Base-by-base conservation (phyloP, 2,797 vertebrate genomes). In the Xenentodon cancila region DNA sequence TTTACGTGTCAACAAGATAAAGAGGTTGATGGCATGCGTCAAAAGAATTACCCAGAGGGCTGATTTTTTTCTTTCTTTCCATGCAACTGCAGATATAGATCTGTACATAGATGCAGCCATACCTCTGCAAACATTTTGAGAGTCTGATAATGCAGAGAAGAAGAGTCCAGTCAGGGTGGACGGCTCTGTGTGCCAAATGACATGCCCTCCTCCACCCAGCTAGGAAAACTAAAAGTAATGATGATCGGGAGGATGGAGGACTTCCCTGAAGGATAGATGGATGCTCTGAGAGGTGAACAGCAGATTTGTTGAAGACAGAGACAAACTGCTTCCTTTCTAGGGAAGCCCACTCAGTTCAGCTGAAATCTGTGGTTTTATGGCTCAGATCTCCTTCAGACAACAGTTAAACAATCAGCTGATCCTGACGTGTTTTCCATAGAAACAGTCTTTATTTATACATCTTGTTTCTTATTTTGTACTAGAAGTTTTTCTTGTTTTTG, bases 231-330 rank as follows among this genome's bases (percentile, higher is more conserved):
- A 25, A 25, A 25, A 25, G 25, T 25, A 25, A 3, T 25, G 25
- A 25, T 25, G 25, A 80, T 73, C 53, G 27, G 64, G 53, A 57
- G 70, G 77, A 84, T 58, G 67, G 49, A 73, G 53, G 59, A 55
- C 25, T 40, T 68, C 54, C 16, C 47, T 12, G 47, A 59, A 20
- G 16, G 20, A n/a, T 3, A 4, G 7, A 6, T n/a, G n/a, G n/a
- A 9, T 11, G 34, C 34, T 12, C 34, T 37, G 34, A 37, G 34
- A 13, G 9, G 32, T 32, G 32, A 5, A 32, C 4, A 32, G 32
- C 32, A 32, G 44, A 1, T 34, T 3, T 40, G 17, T 32, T 56
- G 13, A 32, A 49, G 42, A 52, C 40, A 8, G 5, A 18, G 42
- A 44, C 40, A 9, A 25, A 50, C 22, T 21, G 21, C 22, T 12